A percentile compares a stretch with the other conserved stretches of the same genome.
These are phyloP conservation scores for Netelia melanura DNA, from an alignment of 2,888 invertebrate genomes.

Conservation along the genomic window DNA sequence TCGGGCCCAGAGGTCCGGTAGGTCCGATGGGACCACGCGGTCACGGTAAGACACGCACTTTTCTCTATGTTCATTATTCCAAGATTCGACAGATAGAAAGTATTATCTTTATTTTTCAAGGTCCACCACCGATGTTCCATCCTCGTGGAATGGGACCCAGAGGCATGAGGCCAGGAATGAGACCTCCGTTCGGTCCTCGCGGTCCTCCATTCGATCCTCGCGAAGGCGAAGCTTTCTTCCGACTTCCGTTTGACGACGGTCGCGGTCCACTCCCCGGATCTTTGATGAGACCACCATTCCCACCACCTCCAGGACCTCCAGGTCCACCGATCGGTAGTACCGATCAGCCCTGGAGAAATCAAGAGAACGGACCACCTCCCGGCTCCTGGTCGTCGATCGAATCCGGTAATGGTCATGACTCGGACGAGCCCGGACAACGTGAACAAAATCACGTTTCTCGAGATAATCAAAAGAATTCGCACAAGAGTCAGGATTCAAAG, in stretches of 20 bases:
- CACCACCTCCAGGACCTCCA: constrained; percentile 60
- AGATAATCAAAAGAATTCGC: constrained; percentile 72
- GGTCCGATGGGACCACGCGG: constrained; percentile 79
- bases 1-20: constrained; percentile 81
- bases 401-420: constrained; percentile 70
- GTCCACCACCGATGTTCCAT: constrained; percentile 83
- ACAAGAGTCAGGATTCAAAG: constrained; percentile 67
- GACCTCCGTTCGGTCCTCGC: constrained; percentile 81
- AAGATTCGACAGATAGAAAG: too few species aligned
- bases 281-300: constrained; percentile 69
- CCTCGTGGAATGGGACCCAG: constrained; percentile 83
- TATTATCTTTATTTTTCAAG: constrained; percentile 70
- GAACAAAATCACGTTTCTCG: constrained; percentile 64
- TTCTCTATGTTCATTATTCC: neutral
- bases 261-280: constrained; percentile 74
- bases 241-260: constrained; percentile 80
- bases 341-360: constrained; percentile 78
- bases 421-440: constrained; percentile 62
- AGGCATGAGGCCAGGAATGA: constrained; percentile 82
- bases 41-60: constrained; percentile 76
- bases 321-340: constrained; percentile 72
- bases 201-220: constrained; percentile 79
- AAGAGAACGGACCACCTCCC: constrained; percentile 75
- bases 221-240: constrained; percentile 80
- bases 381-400: constrained; percentile 74